Evolutionary conservation across 2,797 vertebrate species (phyloP), one percentile per base, ranked within the genome.

Genomic region (Prunella strophiata): DNA sequence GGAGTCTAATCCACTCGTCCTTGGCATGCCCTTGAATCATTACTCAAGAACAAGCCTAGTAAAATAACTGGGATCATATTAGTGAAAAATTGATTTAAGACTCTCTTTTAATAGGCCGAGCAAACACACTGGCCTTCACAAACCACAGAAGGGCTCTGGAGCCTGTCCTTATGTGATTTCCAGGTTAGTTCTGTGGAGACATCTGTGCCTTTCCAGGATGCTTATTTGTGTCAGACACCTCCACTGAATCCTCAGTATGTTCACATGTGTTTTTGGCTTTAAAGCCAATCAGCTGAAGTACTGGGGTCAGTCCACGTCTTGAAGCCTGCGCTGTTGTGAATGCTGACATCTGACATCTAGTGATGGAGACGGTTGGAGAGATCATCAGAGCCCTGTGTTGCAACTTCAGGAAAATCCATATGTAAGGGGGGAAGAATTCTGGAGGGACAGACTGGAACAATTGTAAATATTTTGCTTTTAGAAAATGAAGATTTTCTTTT

Each of bases 401-500:
- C 59, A 94, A 81, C 43, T 90, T 67, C 61, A 79, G 36, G 59
- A 86, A 95, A 94, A 65, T 74, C 78, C 77, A 57, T 71, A 77
- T 76, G 75, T 34, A 82, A 79, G n/a, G 20, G 22, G 20, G 9
- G 14, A 17, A 73, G 43, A 84, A 89, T 91, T 92, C 93, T 80
- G 81, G 62, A 93, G 42, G 63, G 80, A 93, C 80, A 95, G 89
- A 68, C 75, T 91, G 85, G 70, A 93, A 54, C 78, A 91, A 76
- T 51, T 84, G 80, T 96, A 96, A 96, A 97, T 96, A 96, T 96
- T 97, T 95, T 92, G 62, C 70, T 89, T 89, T 85, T 67, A 27
- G 71, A 92, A 94, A 89, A 23, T 1, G 22, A 85, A 73, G 82
- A 76, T 61, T 85, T 10, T 74, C n/a, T 80, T 94, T 96, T 94